phyloP scores from a whole-genome alignment of 2,888 invertebrate species.

The Drosophila dives region DNA sequence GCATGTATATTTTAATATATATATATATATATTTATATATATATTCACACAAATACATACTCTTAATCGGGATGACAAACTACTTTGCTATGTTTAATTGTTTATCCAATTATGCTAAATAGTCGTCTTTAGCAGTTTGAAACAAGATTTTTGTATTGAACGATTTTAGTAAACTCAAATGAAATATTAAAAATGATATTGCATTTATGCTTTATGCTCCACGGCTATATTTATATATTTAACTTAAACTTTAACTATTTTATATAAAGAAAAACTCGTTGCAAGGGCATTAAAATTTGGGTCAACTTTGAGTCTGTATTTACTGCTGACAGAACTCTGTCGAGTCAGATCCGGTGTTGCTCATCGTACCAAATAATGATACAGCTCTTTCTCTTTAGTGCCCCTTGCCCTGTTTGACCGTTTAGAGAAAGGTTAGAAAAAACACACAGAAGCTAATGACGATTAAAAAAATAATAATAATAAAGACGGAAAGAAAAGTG shows the following conservation, averaged over 20 bases:
- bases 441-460: conserved; percentile 38
- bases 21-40: not conserved
- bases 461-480: conserved; percentile 25
- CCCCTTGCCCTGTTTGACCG: conserved; percentile 18
- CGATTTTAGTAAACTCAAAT: too few species aligned
- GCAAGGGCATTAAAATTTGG: conserved; percentile 6
- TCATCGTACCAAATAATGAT: conserved; percentile 10
- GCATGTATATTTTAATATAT: not conserved
- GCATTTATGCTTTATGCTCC: not conserved
- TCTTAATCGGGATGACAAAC: not conserved
- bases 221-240: not conserved
- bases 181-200: not conserved
- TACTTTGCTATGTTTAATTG: not conserved
- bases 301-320: not conserved
- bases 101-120: not conserved
- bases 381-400: not conserved
- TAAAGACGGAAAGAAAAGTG: conserved; percentile 32
- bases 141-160: too few species aligned
- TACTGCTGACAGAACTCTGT: conserved; percentile 23
- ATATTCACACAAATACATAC: not conserved
- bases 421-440: conserved; percentile 37
- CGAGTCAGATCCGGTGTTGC: conserved; percentile 28
- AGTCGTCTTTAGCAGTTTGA: not conserved
- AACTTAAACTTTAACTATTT: not conserved
- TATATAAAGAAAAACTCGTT: too few species aligned